These are phyloP conservation scores for Fulica atra DNA, from an alignment of 2,113 vertebrate species.

Conservation along the genomic window DNA sequence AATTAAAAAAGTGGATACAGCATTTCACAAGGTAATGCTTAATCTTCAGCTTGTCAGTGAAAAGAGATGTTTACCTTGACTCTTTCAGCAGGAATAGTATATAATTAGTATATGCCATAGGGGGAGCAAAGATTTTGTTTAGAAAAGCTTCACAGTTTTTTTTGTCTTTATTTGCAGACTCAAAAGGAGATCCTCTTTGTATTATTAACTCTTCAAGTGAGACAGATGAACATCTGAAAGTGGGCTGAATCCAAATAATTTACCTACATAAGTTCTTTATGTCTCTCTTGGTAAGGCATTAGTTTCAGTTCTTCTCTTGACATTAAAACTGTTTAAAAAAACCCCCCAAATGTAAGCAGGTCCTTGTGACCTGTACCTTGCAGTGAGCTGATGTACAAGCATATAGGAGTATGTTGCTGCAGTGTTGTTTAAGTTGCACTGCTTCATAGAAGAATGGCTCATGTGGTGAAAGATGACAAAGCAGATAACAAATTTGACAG, in stretches of 20 bases:
- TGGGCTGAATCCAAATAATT: constrained; percentile 93
- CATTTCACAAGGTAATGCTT: background rate
- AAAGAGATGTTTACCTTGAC: background rate
- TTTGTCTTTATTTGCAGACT: constrained; percentile 74
- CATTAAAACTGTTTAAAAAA: background rate
- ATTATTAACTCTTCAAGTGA: constrained; percentile 86
- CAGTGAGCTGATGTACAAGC: background rate
- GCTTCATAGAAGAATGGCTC: background rate
- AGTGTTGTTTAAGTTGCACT: background rate
- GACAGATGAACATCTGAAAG: constrained; percentile 84
- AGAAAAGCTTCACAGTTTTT: background rate
- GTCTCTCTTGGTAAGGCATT: constrained; percentile 88
- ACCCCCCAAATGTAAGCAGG: background rate
- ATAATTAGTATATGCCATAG: background rate
- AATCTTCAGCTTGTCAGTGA: background rate
- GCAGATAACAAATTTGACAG: background rate
- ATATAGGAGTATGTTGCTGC: background rate
- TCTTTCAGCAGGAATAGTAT: background rate
- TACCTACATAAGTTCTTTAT: constrained; percentile 94
- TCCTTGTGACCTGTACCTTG: background rate
- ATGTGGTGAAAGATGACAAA: background rate
- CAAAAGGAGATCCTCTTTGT: constrained; percentile 79
- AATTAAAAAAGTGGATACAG: background rate
- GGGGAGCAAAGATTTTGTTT: background rate
- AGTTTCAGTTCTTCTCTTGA: background rate